Conservation (phyloP, 2,797 vertebrate species). For the Oreortyx pictus region DNA sequence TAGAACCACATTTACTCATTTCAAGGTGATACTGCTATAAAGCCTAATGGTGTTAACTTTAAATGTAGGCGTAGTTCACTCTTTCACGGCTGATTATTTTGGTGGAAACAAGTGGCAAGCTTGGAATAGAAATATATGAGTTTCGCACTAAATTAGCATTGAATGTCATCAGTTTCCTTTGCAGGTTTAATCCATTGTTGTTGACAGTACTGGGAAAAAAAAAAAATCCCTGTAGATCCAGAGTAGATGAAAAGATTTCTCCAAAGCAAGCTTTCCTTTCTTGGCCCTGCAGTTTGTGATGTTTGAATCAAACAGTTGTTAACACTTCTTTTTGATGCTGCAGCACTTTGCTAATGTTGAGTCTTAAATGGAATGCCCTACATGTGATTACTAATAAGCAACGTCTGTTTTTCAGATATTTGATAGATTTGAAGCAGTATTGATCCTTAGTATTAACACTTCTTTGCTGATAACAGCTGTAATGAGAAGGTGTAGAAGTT, state of each 20-base stretch:
- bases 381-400: neutral
- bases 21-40: neutral
- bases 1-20: neutral
- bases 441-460: neutral
- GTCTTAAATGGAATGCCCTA: neutral
- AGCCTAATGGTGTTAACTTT: conserved; percentile 2
- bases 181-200: neutral
- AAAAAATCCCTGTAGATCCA: neutral
- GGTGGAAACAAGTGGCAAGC: neutral
- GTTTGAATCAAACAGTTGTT: neutral
- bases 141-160: neutral
- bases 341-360: neutral
- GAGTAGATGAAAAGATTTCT: neutral
- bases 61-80: conserved; percentile 1
- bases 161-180: neutral
- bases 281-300: neutral
- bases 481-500: neutral
- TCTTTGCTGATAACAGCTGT: neutral
- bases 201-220: neutral
- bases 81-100: conserved; percentile 25
- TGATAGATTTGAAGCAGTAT: neutral
- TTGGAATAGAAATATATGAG: conserved; percentile 22
- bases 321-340: neutral
- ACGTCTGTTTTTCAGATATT: neutral
- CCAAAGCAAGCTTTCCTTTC: neutral